phyloP scores from a whole-genome alignment of 23 tunicate genomes.

The Trididemnum nubilum region DNA sequence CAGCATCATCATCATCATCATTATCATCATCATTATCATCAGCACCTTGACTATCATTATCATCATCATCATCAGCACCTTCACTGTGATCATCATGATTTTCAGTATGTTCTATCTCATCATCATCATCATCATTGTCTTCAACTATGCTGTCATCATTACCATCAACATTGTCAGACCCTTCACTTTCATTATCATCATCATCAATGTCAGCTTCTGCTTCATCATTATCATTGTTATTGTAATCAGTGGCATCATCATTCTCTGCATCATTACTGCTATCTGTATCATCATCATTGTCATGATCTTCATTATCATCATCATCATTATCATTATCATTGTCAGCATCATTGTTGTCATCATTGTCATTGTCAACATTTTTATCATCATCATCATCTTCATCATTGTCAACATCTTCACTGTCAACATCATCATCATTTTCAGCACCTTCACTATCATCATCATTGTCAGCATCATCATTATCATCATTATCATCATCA shows the following conservation, averaged over 20 bases:
- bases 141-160: background rate
- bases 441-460: conserved; percentile 17
- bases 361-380: background rate
- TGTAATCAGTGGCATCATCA: conserved; percentile 8
- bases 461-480: background rate
- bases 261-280: background rate
- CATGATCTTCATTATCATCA: conserved; percentile 15
- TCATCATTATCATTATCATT: conserved; percentile 12
- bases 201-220: background rate
- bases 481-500: conserved; percentile 13
- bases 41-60: too few species aligned
- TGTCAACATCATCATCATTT: conserved; percentile 17
- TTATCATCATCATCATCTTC: conserved; percentile 27
- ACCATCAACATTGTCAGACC: background rate
- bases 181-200: conserved; percentile 17
- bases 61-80: too few species aligned
- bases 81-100: background rate
- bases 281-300: background rate
- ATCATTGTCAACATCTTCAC: background rate
- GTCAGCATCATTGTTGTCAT: conserved; percentile 18
- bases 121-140: conserved; percentile 10
- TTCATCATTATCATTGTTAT: conserved; percentile 25
- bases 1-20: conserved; percentile 14
- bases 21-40: background rate
- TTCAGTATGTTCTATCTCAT: background rate